Evolutionary conservation across 2,888 invertebrate genomes (phyloP).

Genomic region (Conops quadrifasciatus): DNA sequence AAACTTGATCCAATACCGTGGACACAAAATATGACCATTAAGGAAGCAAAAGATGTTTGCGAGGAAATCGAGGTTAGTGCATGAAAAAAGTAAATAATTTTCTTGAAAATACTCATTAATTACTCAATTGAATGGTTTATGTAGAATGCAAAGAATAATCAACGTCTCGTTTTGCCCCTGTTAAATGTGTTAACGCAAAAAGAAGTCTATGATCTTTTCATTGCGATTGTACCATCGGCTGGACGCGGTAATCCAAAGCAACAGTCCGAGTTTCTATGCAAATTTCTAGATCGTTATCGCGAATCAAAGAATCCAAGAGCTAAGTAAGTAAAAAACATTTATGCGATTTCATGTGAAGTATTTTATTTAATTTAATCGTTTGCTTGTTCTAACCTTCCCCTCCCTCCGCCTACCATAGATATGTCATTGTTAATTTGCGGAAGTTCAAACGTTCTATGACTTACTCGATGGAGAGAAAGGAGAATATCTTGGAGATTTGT

Average conservation of each 20-base stretch:
- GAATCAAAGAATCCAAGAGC: conserved; percentile 53
- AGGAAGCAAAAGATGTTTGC: conserved; percentile 47
- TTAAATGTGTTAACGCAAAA: conserved; percentile 47
- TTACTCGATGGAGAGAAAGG: conserved; percentile 49
- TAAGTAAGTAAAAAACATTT: conserved; percentile 51
- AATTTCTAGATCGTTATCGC: conserved; percentile 55
- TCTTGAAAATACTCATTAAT: conserved; percentile 12
- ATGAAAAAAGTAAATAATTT: neutral
- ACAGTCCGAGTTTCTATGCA: conserved; percentile 48
- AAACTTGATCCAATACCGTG: conserved; percentile 51
- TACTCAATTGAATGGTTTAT: neutral
- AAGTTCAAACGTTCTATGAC: conserved; percentile 55
- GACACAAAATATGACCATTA: conserved; percentile 47
- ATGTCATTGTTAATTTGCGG: conserved; percentile 57
- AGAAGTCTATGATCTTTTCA: conserved; percentile 57
- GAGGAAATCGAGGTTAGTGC: conserved; percentile 40
- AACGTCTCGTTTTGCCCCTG: conserved; percentile 53
- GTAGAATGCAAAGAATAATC: conserved; percentile 49
- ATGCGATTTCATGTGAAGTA: neutral
- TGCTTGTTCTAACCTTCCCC: too few species aligned
- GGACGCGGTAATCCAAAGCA: conserved; percentile 56
- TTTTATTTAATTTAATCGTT: neutral
- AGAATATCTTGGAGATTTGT: conserved; percentile 66
- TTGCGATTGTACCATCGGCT: conserved; percentile 59
- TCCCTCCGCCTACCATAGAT: conserved; percentile 46